These are phyloP conservation scores for Drosophila biarmipes DNA, from an alignment of 1,140 invertebrate genomes.

Conservation along the genomic window DNA sequence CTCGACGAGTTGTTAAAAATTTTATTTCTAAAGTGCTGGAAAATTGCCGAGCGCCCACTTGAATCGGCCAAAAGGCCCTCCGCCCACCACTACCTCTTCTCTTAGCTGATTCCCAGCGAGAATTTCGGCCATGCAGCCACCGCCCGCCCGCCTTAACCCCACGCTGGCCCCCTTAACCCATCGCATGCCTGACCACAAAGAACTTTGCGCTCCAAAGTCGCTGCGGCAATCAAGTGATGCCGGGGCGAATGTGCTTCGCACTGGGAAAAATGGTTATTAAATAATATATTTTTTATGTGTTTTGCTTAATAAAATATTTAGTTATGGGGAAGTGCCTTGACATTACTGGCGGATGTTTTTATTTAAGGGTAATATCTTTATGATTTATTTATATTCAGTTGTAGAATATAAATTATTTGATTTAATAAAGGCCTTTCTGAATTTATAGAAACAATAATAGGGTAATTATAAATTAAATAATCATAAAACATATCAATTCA, in stretches of 20 bases:
- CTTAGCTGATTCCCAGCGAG: constrained; percentile 41
- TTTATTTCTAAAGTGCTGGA: constrained; percentile 77
- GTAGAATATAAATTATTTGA: too few species aligned
- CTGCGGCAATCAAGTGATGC: constrained; percentile 73
- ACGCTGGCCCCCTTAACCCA: constrained; percentile 11
- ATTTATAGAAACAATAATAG: too few species aligned
- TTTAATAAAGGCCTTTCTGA: too few species aligned
- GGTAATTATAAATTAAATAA: too few species aligned
- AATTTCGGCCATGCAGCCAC: constrained; percentile 22
- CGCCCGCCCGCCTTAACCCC: neutral
- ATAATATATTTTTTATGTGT: neutral
- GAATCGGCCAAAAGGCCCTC: constrained; percentile 15
- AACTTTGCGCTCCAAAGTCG: constrained; percentile 74
- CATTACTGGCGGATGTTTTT: too few species aligned
- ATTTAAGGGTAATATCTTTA: too few species aligned
- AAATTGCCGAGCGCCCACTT: constrained; percentile 73
- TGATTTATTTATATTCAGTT: too few species aligned
- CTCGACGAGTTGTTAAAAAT: constrained; percentile 77
- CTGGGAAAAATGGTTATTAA: neutral
- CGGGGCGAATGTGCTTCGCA: constrained; percentile 1
- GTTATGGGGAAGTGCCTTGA: too few species aligned
- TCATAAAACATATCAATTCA: too few species aligned
- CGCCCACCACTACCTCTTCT: neutral
- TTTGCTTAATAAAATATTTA: too few species aligned
- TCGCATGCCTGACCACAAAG: constrained; percentile 57